Evolutionary conservation across 2,888 invertebrate genomes (phyloP).

Genomic region (Icerya purchasi): DNA sequence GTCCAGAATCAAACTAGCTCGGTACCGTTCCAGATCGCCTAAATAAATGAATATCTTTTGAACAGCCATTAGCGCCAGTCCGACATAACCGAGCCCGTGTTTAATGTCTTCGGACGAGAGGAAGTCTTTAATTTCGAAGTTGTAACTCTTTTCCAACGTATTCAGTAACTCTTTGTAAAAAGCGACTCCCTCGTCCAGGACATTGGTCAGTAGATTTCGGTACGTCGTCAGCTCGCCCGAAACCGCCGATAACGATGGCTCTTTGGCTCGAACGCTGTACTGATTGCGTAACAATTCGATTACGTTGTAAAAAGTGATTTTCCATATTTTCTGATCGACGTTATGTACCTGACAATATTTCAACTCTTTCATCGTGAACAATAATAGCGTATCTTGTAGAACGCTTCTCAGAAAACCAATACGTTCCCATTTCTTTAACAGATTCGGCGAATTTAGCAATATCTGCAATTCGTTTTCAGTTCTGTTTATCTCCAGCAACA

Average conservation of each 20-base stretch:
- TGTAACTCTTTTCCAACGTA: slow-evolving; percentile 48
- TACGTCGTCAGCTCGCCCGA: slow-evolving; percentile 15
- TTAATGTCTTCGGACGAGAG: slow-evolving; percentile 15
- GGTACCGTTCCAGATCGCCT: slow-evolving; percentile 82
- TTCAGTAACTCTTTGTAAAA: slow-evolving; percentile 58
- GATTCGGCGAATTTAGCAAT: slow-evolving; percentile 35
- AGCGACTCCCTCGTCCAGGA: slow-evolving; percentile 31
- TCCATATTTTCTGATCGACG: slow-evolving; percentile 80
- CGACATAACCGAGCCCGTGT: slow-evolving; percentile 35
- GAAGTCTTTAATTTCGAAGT: slow-evolving; percentile 39
- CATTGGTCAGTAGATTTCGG: slow-evolving; percentile 4
- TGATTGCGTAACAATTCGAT: slow-evolving; percentile 56
- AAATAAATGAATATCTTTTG: slow-evolving; percentile 75
- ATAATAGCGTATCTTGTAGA: slow-evolving; percentile 43
- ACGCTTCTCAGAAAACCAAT: slow-evolving; percentile 36
- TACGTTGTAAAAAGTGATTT: slow-evolving; percentile 66
- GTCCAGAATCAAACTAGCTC: too few species aligned
- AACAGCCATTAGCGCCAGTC: slow-evolving; percentile 57
- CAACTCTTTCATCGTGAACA: slow-evolving; percentile 49
- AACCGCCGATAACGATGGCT: too few species aligned
- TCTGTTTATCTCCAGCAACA: slow-evolving; percentile 41
- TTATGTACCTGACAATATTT: slow-evolving; percentile 72
- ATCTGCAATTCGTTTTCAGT: slow-evolving; percentile 45
- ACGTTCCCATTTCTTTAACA: slow-evolving; percentile 40
- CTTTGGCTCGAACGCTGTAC: slow-evolving; percentile 33